Percentiles rank a stretch among this genome's conserved stretches.
phyloP scores from a whole-genome alignment of 2,113 vertebrate genomes.

The Tupaia chinensis region DNA sequence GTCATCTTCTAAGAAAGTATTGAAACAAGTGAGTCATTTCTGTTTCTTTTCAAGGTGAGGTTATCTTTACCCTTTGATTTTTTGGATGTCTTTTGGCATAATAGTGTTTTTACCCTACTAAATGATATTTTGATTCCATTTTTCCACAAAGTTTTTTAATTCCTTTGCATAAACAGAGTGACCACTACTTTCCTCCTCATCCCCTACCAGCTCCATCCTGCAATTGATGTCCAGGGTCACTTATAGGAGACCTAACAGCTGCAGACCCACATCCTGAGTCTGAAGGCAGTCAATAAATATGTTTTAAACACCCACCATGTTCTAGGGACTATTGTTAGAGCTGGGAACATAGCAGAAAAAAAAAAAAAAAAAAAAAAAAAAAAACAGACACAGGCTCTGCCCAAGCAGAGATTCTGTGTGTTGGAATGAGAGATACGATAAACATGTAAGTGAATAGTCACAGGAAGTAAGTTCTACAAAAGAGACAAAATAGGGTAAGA shows the following conservation, averaged over 20 bases:
- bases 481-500: not conserved
- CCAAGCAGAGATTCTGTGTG: not conserved
- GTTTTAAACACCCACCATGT: not conserved
- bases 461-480: not conserved
- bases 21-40: not conserved
- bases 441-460: not conserved
- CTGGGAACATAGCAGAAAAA: not conserved
- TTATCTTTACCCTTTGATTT: slow-evolving; percentile 27
- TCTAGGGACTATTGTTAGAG: not conserved
- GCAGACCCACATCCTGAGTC: slow-evolving; percentile 23
- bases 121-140: not conserved
- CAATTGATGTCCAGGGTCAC: not conserved
- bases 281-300: not conserved
- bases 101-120: not conserved
- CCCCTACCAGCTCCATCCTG: not conserved
- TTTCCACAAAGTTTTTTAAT: too few relatives aligned
- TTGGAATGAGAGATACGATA: not conserved
- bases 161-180: slow-evolving; percentile 7
- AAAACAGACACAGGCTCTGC: not conserved
- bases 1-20: not conserved
- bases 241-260: slow-evolving; percentile 48
- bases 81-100: slow-evolving; percentile 12
- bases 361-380: not conserved
- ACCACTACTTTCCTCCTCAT: slow-evolving; percentile 30
- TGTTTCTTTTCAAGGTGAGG: not conserved